Percentiles rank a stretch among this genome's conserved stretches.
Conservation (phyloP, 2,888 invertebrate species). For the Andrena flavipes region DNA sequence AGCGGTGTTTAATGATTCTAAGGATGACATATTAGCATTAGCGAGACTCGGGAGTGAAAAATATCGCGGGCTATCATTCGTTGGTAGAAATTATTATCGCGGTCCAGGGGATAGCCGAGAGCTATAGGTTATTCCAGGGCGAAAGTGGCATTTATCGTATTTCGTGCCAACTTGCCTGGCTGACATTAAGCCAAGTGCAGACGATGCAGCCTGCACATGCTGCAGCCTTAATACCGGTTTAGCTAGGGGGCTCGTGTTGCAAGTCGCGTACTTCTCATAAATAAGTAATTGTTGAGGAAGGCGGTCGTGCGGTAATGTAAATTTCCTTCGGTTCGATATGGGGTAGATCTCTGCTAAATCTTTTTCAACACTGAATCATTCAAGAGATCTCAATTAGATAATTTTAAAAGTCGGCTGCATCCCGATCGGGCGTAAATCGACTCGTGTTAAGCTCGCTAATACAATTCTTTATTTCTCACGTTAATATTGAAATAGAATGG, state of each 20-base stretch:
- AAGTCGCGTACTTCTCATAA: slow-evolving; percentile 36
- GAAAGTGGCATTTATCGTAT: slow-evolving; percentile 67
- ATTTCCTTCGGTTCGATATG: slow-evolving; percentile 10
- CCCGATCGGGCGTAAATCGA: background rate
- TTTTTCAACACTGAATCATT: background rate
- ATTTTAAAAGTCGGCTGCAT: no score
- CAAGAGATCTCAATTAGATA: background rate
- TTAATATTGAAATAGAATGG: background rate
- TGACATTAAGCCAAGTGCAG: slow-evolving; percentile 63
- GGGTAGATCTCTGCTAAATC: background rate
- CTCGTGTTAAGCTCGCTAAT: background rate
- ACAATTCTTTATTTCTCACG: background rate
- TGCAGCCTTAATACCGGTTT: slow-evolving; percentile 64
- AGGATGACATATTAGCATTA: background rate
- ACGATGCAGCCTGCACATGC: slow-evolving; percentile 54
- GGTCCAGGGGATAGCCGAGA: slow-evolving; percentile 24
- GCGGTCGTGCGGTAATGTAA: slow-evolving; percentile 25
- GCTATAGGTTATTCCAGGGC: slow-evolving; percentile 59
- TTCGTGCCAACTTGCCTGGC: slow-evolving; percentile 62
- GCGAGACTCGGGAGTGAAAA: background rate
- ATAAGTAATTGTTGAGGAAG: slow-evolving; percentile 52
- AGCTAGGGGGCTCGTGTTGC: slow-evolving; percentile 34
- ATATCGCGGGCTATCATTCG: slow-evolving; percentile 13
- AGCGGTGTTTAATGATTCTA: background rate
- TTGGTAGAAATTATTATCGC: slow-evolving; percentile 43